Evolutionary conservation across 2,113 vertebrate genomes (phyloP).

Genomic region (Tupaia chinensis): DNA sequence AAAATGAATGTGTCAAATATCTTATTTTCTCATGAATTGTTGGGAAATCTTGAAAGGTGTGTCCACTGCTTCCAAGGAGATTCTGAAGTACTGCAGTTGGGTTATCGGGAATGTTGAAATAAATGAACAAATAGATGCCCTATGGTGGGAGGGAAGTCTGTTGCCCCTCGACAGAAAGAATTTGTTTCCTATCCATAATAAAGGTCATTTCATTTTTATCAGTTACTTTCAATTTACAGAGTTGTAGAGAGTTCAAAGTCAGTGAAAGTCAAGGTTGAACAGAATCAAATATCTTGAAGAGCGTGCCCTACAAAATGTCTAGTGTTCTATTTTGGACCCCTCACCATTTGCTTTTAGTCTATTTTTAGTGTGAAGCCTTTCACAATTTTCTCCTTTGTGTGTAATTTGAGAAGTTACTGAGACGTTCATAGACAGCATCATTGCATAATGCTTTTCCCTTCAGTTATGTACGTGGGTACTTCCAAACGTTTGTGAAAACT

Average conservation of each 20-base stretch:
- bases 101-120: not conserved
- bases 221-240: not conserved
- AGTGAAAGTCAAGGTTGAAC: not conserved
- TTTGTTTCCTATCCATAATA: not conserved
- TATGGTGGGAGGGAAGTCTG: not conserved
- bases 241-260: constrained; percentile 4
- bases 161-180: not conserved
- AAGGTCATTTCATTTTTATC: not conserved
- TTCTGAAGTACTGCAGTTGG: not conserved
- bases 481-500: no score
- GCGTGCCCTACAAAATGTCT: not conserved
- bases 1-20: not conserved
- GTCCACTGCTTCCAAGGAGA: not conserved
- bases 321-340: not conserved
- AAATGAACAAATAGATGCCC: not conserved
- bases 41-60: not conserved
- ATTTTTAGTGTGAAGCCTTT: not conserved
- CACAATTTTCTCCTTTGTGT: not conserved
- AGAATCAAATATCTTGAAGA: not conserved
- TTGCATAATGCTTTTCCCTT: not conserved
- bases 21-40: constrained; percentile 32
- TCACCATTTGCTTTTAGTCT: not conserved
- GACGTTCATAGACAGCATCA: not conserved
- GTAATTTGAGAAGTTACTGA: not conserved
- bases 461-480: not conserved